Evolutionary conservation across 53 echinoderm and acorn worm species (phyloP), one percentile per base, ranked within the genome.

Genomic region (Echinometra lucunter): DNA sequence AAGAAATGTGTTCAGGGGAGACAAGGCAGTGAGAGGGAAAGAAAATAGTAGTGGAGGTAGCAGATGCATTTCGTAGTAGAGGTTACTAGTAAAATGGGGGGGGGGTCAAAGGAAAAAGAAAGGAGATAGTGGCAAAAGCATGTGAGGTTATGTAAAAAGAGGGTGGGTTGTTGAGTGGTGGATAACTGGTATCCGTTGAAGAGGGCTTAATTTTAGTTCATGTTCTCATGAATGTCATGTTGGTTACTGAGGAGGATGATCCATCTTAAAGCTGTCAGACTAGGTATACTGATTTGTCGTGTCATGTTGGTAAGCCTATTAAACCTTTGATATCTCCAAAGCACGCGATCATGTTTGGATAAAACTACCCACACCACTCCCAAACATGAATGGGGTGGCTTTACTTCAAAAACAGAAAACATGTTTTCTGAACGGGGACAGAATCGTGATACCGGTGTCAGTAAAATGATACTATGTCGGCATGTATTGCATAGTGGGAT

Each of bases 311-410:
- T 74, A 74, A 92, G 74, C 47, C 35, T 37, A 55, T 74, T 49
- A 92, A 74, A 74, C 74, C 72, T 45, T 8, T 47, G 70, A 37
- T 92, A 30, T 34, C 10, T 74, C 57, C 78, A 3, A 74, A 74
- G 37, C 78, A 78, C 92, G 78, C 92, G 32, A 78, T 92, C 92
- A 75, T 47, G 92, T 92, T 92, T 74, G 25, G 92, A 74, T 78
- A 74, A 74, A 53, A 23, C 35, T 38, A 74, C 28, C 57, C 75
- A 55, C 75, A 72, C 75, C 45, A 12, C 49, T 92, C 56, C 47
- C 57, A 56, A 75, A 57, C 49, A 55, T 92, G 92, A 74, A 37
- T 69, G 18, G 49, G n/a, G 49, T 1, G 49, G 49, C 25, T 47
- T 85, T 85, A 45, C n/a, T 28, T 4, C 35, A 45, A 85, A 85